Base-by-base conservation (phyloP, 2,797 vertebrate genomes). In the Myripristis jacobus region DNA sequence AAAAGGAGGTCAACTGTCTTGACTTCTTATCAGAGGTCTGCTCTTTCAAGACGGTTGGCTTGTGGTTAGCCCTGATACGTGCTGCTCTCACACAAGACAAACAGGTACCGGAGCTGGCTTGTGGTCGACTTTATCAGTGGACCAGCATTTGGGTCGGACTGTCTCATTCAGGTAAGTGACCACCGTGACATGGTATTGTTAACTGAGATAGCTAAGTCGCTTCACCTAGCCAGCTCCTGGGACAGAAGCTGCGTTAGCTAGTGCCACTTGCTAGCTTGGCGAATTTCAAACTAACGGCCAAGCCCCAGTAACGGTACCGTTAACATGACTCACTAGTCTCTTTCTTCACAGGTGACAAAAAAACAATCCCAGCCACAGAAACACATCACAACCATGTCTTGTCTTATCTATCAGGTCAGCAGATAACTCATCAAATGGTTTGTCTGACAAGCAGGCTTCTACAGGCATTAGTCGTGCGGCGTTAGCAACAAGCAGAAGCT, bases 381-480 rank as follows among this genome's bases (percentile, higher is more conserved):
- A 0, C 15, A 12, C 16, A 10, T 2, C 13, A 10, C 4, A 4
- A 0, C 34, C n/a, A 34, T 4, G 21, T 8, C 22, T 19, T 18
- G 24, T 55, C 6, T 38, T 15, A 19, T 15, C 41, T 15, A 5
- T 16, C 41, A 43, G 13, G 3, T 6, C 41, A 43, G 15, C 15
- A 3, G 10, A 5, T 2, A 1, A 18, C 18, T 25, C 0, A 6
- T n/a, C 10, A 10, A 62, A 27, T 1, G 0, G 6, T 1, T 24
- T 13, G 9, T 47, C 21, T 22, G 13, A 12, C 29, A 50, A 7
- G 2, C 11, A 34, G 55, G 21, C 66, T 83, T 48, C 66, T 83
- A 51, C 0, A 2, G 52, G 27, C 75, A 47, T 47, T 47, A 47
- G n/a, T 47, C 19, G 8, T 47, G 44, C 44, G n/a, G 16, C 27